These are phyloP conservation scores for Origma solitaria DNA, from an alignment of 2,113 vertebrate species.

Conservation along the genomic window DNA sequence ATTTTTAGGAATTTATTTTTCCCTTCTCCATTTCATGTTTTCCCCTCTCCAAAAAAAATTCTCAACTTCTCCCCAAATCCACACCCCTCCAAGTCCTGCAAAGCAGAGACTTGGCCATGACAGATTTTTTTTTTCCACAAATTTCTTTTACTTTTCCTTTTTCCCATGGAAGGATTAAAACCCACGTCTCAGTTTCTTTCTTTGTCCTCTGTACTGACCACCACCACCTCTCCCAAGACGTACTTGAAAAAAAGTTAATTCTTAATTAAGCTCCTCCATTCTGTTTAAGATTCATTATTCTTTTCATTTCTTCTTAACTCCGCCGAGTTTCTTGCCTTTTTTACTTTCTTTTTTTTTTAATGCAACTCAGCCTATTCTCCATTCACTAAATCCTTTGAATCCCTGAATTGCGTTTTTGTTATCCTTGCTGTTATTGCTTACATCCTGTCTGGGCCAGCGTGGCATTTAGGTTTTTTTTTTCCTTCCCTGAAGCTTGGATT, in stretches of 20 bases:
- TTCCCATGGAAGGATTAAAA: neutral
- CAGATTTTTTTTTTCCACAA: neutral
- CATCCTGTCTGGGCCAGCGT: neutral
- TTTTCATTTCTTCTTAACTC: neutral
- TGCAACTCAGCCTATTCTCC: neutral
- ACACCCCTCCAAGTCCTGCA: accelerated
- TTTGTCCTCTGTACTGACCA: neutral
- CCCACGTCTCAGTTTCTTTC: neutral
- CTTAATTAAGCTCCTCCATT: neutral
- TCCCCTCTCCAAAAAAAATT: too few species aligned
- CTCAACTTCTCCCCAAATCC: neutral
- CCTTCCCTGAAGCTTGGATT: neutral
- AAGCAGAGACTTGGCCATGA: neutral
- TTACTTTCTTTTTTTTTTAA: neutral
- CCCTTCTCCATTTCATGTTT: neutral
- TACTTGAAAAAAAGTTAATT: neutral
- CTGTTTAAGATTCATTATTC: neutral
- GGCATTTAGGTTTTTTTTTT: neutral
- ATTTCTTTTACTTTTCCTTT: neutral
- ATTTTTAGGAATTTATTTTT: neutral
- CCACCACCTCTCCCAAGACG: neutral
- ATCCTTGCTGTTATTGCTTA: slow-evolving; percentile 12
- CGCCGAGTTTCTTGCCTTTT: neutral
- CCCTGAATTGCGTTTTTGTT: neutral
- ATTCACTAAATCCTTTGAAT: neutral